A percentile compares a stretch with the other conserved stretches of the same genome.
These are phyloP conservation scores for Meloe dianella DNA, from an alignment of 2,888 invertebrate species.

Conservation along the genomic window DNA sequence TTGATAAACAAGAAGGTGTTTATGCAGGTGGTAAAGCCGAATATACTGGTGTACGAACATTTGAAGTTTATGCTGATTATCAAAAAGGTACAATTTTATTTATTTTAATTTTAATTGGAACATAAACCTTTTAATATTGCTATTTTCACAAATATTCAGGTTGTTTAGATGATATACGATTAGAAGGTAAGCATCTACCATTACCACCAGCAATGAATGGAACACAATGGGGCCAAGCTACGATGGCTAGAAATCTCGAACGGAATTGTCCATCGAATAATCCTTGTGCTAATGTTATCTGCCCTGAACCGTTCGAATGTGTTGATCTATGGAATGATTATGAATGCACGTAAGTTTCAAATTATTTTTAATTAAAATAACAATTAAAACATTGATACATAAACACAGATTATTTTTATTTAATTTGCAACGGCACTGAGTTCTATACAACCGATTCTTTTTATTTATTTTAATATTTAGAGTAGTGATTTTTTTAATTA, in stretches of 20 bases:
- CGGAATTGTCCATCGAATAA: slow-evolving; percentile 94
- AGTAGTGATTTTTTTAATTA: slow-evolving; percentile 14
- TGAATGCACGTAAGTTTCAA: slow-evolving; percentile 91
- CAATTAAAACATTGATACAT: neutral
- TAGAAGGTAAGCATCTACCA: slow-evolving; percentile 94
- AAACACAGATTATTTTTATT: slow-evolving; percentile 12
- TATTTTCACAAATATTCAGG: slow-evolving; percentile 59
- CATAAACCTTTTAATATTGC: too few species aligned
- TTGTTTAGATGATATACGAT: slow-evolving; percentile 81
- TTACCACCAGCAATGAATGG: slow-evolving; percentile 94
- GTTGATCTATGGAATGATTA: slow-evolving; percentile 98
- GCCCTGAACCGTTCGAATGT: slow-evolving; percentile 92
- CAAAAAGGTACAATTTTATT: slow-evolving; percentile 74
- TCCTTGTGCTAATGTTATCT: slow-evolving; percentile 93
- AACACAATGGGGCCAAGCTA: slow-evolving; percentile 94
- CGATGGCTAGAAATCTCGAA: slow-evolving; percentile 90
- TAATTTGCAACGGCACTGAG: slow-evolving; percentile 55
- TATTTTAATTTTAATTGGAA: neutral
- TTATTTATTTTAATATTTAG: slow-evolving; percentile 31
- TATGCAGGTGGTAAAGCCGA: slow-evolving; percentile 96
- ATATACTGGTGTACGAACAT: slow-evolving; percentile 91
- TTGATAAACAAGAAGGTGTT: slow-evolving; percentile 93
- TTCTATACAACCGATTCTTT: slow-evolving; percentile 31
- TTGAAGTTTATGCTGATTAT: slow-evolving; percentile 93
- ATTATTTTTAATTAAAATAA: neutral